Percentiles rank a stretch among this genome's conserved stretches.
Conservation (phyloP, 1,140 invertebrate species). For the Leptoteleia sp. region DNA sequence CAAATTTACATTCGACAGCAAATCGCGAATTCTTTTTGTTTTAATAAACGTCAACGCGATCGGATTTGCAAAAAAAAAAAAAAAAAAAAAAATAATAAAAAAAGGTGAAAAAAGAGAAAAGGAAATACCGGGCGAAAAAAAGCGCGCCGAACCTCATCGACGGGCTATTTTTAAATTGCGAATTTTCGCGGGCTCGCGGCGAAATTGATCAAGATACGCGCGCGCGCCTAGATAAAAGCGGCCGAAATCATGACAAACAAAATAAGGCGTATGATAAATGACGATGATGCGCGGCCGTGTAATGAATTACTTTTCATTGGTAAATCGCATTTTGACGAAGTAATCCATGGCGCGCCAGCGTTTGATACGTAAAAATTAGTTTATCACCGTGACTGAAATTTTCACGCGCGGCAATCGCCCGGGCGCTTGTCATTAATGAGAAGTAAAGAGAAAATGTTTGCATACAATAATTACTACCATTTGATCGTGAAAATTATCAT, state of each 20-base stretch:
- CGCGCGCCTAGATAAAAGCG: conserved; percentile 1
- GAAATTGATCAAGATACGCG: conserved; percentile 19
- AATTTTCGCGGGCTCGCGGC: conserved; percentile 1
- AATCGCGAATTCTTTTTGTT: conserved; percentile 20
- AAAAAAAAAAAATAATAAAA: no score
- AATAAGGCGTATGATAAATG: conserved; percentile 49
- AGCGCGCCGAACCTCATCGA: conserved; percentile 20
- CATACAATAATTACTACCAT: conserved; percentile 68
- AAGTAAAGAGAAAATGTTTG: conserved; percentile 69
- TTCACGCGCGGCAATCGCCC: conserved; percentile 55
- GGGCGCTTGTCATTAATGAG: conserved; percentile 67
- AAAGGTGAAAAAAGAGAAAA: no score
- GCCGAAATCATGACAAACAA: conserved; percentile 37
- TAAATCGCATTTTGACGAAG: conserved; percentile 46
- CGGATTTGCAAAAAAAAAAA: no score
- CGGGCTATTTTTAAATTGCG: conserved; percentile 10
- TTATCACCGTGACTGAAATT: conserved; percentile 60
- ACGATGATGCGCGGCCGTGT: conserved; percentile 41
- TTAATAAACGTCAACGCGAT: conserved; percentile 36
- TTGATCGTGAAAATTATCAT: conserved; percentile 68
- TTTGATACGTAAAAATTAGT: conserved; percentile 64
- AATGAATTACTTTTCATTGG: conserved; percentile 61
- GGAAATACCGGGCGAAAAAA: no score
- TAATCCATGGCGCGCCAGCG: conserved; percentile 38
- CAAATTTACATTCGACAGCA: conserved; percentile 44